phyloP scores from a whole-genome alignment of 2,888 invertebrate species.

The Heliothis peltigera region DNA sequence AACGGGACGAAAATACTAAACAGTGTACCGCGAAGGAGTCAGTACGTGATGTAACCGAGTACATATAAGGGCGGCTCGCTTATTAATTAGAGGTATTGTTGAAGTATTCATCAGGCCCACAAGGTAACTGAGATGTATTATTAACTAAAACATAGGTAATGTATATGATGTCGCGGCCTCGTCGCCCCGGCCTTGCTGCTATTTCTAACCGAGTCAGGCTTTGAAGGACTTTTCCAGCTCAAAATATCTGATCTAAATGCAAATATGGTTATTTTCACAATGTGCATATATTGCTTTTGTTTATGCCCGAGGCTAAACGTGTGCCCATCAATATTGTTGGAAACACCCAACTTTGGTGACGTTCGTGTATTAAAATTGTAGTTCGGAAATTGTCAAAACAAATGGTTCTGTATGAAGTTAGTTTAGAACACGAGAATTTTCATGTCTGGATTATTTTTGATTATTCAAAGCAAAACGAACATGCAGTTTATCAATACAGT shows the following conservation, averaged over 20 bases:
- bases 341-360: conserved; percentile 34
- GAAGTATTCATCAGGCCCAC: conserved; percentile 37
- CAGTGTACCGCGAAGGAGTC: conserved; percentile 39
- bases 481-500: neutral
- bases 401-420: conserved; percentile 45
- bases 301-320: conserved; percentile 39
- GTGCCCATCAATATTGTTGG: conserved; percentile 36
- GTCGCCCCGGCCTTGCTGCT: conserved; percentile 78
- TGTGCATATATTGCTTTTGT: conserved; percentile 60
- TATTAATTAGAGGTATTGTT: conserved; percentile 42
- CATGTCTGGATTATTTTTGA: conserved; percentile 4
- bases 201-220: conserved; percentile 75
- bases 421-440: conserved; percentile 42
- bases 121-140: conserved; percentile 61
- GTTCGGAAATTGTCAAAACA: conserved; percentile 43
- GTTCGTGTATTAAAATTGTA: conserved; percentile 44
- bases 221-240: conserved; percentile 76
- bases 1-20: conserved; percentile 64
- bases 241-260: conserved; percentile 81
- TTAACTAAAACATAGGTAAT: conserved; percentile 59
- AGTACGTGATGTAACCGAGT: conserved; percentile 35
- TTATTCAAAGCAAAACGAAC: conserved; percentile 1
- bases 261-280: conserved; percentile 74
- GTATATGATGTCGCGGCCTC: conserved; percentile 67
- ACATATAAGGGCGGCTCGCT: conserved; percentile 34